Base-by-base conservation (phyloP, 2,113 vertebrate genomes). In the Callopanchax toddi region DNA sequence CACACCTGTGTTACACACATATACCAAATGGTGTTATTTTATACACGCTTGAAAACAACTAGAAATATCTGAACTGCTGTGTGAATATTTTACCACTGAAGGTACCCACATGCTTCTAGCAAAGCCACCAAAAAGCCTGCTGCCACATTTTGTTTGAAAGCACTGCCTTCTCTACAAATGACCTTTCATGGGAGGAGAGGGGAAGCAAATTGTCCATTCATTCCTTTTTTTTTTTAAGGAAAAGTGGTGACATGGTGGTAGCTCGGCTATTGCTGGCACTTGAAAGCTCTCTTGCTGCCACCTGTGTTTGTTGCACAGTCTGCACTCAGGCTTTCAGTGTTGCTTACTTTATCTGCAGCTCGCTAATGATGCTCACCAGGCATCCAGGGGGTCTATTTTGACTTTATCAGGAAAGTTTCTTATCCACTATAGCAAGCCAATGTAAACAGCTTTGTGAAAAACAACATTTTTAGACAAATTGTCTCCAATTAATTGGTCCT, bases 61-160 rank as follows among this genome's bases (percentile, higher is more conserved):
- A 5, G 18, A 53, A 45, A 67, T 12, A 84, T 79, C 32, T 67
- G 66, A 73, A 83, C 61, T 62, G 34, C 21, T 52, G 50, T 66
- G 62, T 76, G 78, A 77, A 78, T 69, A 78, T 82, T 73, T 69
- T 76, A 78, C 51, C 25, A 37, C 58, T 69, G 39, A 43, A 53
- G 59, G 43, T 32, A 39, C 58, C 21, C 40, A 42, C n/a, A 23
- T 59, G 25, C 48, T 32, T 67, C 48, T 23, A 58, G 10, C 21
- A 42, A 60, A 32, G 52, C 64, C 15, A 55, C 44, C 50, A 32
- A 81, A 75, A 62, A 64, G 86, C 32, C 37, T 32, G 29, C 63
- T 72, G 80, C 21, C 76, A 71, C 44, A 43, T 81, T 87, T 78
- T 43, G 86, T 87, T 78, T 83, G 60, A 69, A 76, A 87, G 63